These are phyloP conservation scores for Megaceryle maxima DNA, from an alignment of 2,113 vertebrate genomes.

Conservation along the genomic window DNA sequence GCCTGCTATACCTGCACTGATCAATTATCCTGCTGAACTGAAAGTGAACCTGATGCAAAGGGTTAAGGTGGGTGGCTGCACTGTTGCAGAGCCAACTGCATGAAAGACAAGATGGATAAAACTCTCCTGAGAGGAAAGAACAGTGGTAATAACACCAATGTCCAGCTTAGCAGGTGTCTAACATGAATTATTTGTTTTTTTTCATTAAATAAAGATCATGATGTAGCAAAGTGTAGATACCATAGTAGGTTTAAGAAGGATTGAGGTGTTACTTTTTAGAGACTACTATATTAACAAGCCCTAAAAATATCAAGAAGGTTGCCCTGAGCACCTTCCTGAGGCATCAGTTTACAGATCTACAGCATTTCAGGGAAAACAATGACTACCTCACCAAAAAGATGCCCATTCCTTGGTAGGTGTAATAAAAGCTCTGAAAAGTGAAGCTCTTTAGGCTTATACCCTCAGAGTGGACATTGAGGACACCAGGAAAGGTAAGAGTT, in stretches of 20 bases:
- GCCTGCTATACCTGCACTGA: conserved; percentile 40
- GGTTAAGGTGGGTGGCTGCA: background rate
- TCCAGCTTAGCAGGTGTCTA: background rate
- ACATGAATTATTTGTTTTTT: background rate
- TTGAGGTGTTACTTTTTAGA: background rate
- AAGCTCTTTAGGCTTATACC: background rate
- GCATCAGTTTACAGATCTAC: background rate
- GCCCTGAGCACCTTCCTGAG: background rate
- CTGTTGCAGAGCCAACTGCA: background rate
- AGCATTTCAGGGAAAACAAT: background rate
- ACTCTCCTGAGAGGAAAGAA: background rate
- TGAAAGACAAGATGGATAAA: background rate
- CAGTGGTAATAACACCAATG: too few relatives aligned
- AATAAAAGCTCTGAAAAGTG: background rate
- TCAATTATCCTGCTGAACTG: conserved; percentile 57
- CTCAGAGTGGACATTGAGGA: background rate
- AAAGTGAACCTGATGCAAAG: conserved; percentile 53
- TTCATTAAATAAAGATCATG: background rate
- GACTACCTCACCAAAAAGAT: background rate
- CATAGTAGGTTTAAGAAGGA: background rate
- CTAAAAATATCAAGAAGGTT: background rate
- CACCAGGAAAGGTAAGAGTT: background rate
- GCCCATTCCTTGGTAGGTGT: background rate
- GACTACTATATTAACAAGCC: background rate
- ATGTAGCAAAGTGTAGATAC: background rate